A percentile compares a stretch with the other conserved stretches of the same genome.
phyloP scores from a whole-genome alignment of 2,797 vertebrate genomes.

The Chelon auratus region DNA sequence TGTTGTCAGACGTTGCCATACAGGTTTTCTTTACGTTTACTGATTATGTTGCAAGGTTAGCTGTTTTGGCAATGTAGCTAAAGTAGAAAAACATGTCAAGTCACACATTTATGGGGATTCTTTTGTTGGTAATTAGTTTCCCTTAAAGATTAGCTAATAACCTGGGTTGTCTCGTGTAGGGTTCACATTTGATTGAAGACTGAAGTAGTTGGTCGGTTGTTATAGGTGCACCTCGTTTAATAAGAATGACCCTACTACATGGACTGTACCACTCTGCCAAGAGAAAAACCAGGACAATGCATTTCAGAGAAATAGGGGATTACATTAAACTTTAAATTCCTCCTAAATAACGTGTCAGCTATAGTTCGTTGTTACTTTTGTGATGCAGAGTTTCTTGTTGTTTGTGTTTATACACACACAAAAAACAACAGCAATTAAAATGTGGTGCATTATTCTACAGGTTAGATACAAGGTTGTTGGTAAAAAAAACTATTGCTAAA shows the following conservation, averaged over 20 bases:
- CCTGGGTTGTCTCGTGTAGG: neutral
- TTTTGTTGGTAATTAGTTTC: neutral
- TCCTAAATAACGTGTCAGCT: neutral
- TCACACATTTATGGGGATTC: neutral
- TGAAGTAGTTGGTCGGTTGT: too few relatives aligned
- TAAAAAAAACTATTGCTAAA: too few relatives aligned
- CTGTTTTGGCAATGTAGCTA: neutral
- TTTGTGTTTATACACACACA: neutral
- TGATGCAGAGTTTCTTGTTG: neutral
- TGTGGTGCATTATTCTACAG: neutral
- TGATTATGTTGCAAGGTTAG: constrained; percentile 11
- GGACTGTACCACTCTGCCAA: neutral
- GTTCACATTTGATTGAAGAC: neutral
- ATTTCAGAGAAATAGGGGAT: too few relatives aligned
- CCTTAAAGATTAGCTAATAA: neutral
- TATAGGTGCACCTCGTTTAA: neutral
- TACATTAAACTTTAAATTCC: neutral
- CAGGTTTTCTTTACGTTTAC: constrained; percentile 7
- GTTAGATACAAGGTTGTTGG: too few relatives aligned
- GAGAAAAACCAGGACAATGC: neutral
- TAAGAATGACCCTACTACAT: neutral
- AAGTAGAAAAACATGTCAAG: constrained; percentile 13
- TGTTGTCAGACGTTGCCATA: neutral
- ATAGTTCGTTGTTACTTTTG: too few relatives aligned
- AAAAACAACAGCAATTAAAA: neutral